Evolutionary conservation across 2,797 vertebrate species (phyloP), one percentile per base, ranked within the genome.

Genomic region (Coccyzus lansbergi): DNA sequence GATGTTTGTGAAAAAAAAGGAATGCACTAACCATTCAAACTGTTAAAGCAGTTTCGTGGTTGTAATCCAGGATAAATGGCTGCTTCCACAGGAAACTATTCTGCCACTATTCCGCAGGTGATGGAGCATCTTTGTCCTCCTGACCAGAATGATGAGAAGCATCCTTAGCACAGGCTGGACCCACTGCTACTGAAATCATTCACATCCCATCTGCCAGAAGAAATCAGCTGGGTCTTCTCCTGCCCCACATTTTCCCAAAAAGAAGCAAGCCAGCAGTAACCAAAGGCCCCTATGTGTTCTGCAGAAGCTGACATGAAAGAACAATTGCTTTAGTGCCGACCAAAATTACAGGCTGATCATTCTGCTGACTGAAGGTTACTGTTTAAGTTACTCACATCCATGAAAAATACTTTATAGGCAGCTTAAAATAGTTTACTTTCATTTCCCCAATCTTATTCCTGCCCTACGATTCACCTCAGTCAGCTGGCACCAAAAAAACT

Each of bases 321-420:
- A 34, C 3, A 0, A 36, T 31, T 1, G 7, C 20, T 19, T 26
- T 33, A n/a, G 17, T 25, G 2, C 44, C 3, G 29, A 7, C 49
- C 76, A 17, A 26, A 86, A 76, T 64, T 38, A 34, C 5, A 22
- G 40, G 36, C 62, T 10, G 16, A 15, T 29, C 9, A 22, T 56
- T 28, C 53, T 64, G 51, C 82, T 51, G 48, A 46, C 29, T 59
- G 60, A 24, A 5, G 48, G 34, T 38, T 83, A 60, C 44, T 29
- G 2, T 56, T 51, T 26, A 19, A 31, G 15, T 72, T 21, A 15
- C 24, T 38, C 38, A 31, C 14, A 21, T 8, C 15, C 36, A 5
- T 6, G 60, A 55, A 68, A 59, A 62, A 51, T 55, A 74, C 12
- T 38, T 75, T 44, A 25, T 25, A 33, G 49, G 49, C n/a, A 44